Evolutionary conservation across 2,888 invertebrate species (phyloP).

Genomic region (Leptinotarsa rubiginosa): DNA sequence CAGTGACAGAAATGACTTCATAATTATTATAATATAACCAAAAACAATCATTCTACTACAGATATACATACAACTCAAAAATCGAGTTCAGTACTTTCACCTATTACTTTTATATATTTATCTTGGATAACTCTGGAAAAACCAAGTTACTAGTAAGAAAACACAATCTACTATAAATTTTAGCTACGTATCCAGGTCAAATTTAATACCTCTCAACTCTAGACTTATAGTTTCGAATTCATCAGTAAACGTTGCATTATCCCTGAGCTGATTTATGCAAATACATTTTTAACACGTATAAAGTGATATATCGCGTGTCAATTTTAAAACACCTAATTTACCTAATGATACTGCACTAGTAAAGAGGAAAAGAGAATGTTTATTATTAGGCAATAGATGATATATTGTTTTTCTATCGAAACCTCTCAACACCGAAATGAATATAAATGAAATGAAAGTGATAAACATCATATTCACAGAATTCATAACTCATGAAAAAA

Average conservation of each 20-base stretch:
- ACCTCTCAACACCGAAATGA: background rate
- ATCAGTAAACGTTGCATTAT: background rate
- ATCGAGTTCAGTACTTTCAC: too few species aligned
- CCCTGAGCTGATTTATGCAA: background rate
- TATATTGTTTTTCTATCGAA: background rate
- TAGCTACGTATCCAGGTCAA: background rate
- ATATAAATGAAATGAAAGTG: background rate
- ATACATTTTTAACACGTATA: constrained; percentile 3
- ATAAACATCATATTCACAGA: background rate
- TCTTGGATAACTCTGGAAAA: background rate
- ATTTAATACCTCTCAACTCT: background rate
- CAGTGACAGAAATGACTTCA: too few species aligned
- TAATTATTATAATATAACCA: too few species aligned
- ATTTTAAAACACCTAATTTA: background rate
- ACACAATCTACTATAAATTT: background rate
- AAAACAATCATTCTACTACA: too few species aligned
- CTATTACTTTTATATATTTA: too few species aligned
- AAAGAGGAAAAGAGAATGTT: background rate
- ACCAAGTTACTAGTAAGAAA: background rate
- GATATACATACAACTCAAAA: too few species aligned
- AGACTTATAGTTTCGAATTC: background rate
- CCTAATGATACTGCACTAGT: constrained; percentile 2
- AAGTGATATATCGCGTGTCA: constrained; percentile 4
- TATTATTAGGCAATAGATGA: background rate
- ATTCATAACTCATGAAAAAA: too few species aligned